A percentile compares a stretch with the other conserved stretches of the same genome.
Evolutionary conservation across 2,797 vertebrate species (phyloP).

Genomic region (Stomatorhinus walkeri): DNA sequence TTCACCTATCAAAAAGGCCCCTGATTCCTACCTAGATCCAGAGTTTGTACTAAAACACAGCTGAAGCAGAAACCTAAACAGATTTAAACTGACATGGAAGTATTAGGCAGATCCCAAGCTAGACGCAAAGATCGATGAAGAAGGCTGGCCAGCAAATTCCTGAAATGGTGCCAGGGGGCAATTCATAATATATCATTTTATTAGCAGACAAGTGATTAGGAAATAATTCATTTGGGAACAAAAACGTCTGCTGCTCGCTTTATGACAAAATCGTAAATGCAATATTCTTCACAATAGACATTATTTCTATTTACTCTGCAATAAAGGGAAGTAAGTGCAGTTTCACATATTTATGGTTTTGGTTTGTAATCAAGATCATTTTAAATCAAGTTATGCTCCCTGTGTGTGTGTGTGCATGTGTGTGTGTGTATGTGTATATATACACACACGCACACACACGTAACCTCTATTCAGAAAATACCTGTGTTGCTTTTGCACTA

Average conservation of each 20-base stretch:
- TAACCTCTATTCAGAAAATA: neutral
- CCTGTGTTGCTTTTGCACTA: neutral
- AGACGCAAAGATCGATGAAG: neutral
- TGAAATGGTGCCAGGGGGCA: neutral
- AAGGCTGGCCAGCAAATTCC: neutral
- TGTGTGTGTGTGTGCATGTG: neutral
- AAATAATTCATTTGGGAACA: conserved; percentile 24
- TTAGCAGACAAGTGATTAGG: conserved; percentile 12
- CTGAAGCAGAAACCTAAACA: neutral
- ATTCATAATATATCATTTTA: neutral
- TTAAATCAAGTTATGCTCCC: neutral
- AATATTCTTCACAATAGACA: conserved; percentile 5
- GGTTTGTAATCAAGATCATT: neutral
- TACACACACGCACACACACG: neutral
- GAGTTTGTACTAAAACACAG: neutral
- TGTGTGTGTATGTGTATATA: neutral
- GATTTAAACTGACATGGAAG: neutral
- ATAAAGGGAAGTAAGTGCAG: neutral
- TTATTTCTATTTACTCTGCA: neutral
- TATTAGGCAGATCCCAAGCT: neutral
- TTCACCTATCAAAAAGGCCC: neutral
- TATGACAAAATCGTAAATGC: conserved; percentile 22
- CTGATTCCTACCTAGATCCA: neutral
- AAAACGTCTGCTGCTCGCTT: neutral
- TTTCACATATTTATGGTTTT: neutral